Conservation (phyloP, 2,888 invertebrate genomes). For the Emmelina monodactyla region DNA sequence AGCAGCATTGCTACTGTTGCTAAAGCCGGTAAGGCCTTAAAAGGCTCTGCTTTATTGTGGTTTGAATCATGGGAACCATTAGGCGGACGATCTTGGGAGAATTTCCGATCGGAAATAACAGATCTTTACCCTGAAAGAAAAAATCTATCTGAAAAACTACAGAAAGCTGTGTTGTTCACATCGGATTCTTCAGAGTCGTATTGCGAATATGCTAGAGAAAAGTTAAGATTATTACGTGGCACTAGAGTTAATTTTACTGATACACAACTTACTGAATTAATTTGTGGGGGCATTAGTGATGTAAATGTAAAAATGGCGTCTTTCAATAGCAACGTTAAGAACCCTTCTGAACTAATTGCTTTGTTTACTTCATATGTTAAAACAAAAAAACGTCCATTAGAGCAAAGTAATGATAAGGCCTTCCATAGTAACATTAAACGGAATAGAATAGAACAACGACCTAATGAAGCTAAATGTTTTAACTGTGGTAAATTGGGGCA, state of each 20-base stretch:
- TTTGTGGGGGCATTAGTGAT: conserved; percentile 17
- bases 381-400: conserved; percentile 10
- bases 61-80: conserved; percentile 13
- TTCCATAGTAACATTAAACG: neutral
- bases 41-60: conserved; percentile 17
- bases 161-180: conserved; percentile 12
- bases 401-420: conserved; percentile 1
- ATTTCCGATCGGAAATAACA: conserved; percentile 10
- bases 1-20: no score
- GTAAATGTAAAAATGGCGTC: conserved; percentile 17
- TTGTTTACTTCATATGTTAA: conserved; percentile 17
- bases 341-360: conserved; percentile 17
- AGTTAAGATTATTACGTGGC: conserved; percentile 12
- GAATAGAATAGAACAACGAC: neutral
- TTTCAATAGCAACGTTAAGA: conserved; percentile 15
- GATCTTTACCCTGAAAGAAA: conserved; percentile 12
- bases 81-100: conserved; percentile 11
- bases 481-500: conserved; percentile 9
- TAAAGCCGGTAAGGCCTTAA: no score
- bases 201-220: conserved; percentile 18
- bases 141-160: conserved; percentile 13
- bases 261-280: conserved; percentile 13
- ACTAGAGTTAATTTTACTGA: conserved; percentile 14
- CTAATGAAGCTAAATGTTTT: conserved; percentile 6
- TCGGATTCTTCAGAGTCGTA: conserved; percentile 16